Evolutionary conservation across 2,113 vertebrate genomes (phyloP), one percentile per base, ranked within the genome.

Genomic region (Microtus montanus): DNA sequence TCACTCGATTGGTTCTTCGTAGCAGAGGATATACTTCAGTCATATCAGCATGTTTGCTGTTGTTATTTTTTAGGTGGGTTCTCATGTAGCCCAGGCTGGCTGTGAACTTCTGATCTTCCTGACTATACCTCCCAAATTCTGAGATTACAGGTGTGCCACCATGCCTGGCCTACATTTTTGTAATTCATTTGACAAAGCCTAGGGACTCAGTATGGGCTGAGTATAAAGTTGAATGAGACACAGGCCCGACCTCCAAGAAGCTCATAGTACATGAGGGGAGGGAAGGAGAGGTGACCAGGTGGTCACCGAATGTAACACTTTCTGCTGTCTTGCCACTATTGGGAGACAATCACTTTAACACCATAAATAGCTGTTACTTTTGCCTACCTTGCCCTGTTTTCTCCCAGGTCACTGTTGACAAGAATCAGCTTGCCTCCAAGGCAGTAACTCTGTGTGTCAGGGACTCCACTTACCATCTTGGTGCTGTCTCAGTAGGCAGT

Each of bases 241-340:
- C 24, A 74, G 44, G 30, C 12, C 58, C 20, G 9, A 22, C 22
- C 14, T 92, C 73, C 28, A 11, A 41, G 75, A 83, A 75, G 47
- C 47, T 68, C 4, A 24, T 3, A 7, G 14, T 66, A 22, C 49
- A 49, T 20, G 77, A 11, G 49, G 61, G 24, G 79, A 38, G 54
- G 79, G 2, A 5, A 7, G 13, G 22, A 74, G 44, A 17, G 30
- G 20, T 5, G 24, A 1, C 4, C 41, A 19, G 58, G 19, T 63
- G 15, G 2, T 70, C 17, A 38, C 0, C 24, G 8, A 68, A 33
- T 9, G 3, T 3, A 15, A 8, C 7, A 5, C 10, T 6, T 33
- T 20, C 28, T 20, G 3, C 10, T 68, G 91, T 79, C 61, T 88
- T 61, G 64, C 5, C 30, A 33, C 2, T 0, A 10, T 7, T 5